phyloP scores from a whole-genome alignment of 2,113 vertebrate genomes.

The Podiceps cristatus region DNA sequence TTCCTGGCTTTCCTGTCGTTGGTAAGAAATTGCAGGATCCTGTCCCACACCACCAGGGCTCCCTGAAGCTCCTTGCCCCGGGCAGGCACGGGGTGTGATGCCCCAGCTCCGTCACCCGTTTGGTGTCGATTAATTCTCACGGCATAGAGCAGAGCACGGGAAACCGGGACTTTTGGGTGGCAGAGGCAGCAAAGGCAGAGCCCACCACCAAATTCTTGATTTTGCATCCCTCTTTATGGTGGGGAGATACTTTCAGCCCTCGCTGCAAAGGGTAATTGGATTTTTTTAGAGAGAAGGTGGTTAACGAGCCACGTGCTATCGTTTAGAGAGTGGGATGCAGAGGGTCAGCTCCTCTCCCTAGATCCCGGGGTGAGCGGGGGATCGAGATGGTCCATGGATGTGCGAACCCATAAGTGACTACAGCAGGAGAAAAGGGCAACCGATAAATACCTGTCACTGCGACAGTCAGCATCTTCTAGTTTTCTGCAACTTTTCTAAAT shows the following conservation, averaged over 20 bases:
- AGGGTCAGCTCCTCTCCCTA: accelerated
- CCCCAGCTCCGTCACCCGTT: background rate
- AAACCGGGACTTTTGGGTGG: accelerated
- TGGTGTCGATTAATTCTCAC: accelerated
- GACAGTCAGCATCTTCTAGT: background rate
- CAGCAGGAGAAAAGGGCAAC: background rate
- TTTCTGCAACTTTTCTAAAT: background rate
- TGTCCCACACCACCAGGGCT: background rate
- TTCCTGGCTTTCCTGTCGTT: background rate
- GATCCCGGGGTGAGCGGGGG: accelerated
- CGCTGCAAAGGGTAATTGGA: accelerated
- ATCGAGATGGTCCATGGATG: accelerated
- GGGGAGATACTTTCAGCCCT: background rate
- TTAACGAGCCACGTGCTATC: background rate
- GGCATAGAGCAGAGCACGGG: background rate
- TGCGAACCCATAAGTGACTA: accelerated
- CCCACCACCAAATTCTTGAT: background rate
- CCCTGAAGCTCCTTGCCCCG: background rate
- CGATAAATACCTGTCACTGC: accelerated
- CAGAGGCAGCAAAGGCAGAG: background rate
- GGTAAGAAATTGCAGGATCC: background rate
- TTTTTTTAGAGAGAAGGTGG: background rate
- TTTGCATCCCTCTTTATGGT: accelerated
- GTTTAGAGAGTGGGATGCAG: background rate
- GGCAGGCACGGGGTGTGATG: accelerated